Percentiles rank a stretch among this genome's conserved stretches.
Conservation (phyloP, 2,113 vertebrate species). For the Manacus vitellinus region DNA sequence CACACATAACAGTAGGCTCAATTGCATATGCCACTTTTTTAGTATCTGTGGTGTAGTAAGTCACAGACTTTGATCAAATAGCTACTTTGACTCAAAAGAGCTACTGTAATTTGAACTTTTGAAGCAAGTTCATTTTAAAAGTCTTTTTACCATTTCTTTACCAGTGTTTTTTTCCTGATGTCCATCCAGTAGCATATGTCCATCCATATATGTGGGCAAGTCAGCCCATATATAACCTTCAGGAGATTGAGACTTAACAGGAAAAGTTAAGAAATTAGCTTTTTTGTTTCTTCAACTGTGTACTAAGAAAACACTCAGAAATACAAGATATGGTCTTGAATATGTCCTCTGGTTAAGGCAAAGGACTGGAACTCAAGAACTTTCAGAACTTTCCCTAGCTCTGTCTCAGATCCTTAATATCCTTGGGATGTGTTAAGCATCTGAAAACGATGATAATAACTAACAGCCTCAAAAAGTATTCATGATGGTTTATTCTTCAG, state of each 20-base stretch:
- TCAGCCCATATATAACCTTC: not conserved
- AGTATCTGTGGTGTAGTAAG: not conserved
- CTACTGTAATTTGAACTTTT: not conserved
- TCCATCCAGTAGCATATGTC: not conserved
- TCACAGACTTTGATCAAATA: not conserved
- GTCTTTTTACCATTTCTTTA: not conserved
- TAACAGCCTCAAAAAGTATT: not conserved
- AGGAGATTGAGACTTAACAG: not conserved
- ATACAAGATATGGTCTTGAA: not conserved
- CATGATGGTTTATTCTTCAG: not conserved
- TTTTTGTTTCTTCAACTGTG: not conserved
- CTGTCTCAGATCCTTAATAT: not conserved
- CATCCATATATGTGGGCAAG: no score
- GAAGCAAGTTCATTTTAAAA: not conserved
- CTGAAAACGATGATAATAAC: not conserved
- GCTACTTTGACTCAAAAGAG: not conserved
- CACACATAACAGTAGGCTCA: not conserved
- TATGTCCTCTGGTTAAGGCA: not conserved
- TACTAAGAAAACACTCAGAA: not conserved
- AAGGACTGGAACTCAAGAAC: not conserved
- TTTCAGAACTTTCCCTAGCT: not conserved
- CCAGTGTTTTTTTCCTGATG: not conserved
- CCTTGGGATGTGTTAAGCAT: not conserved
- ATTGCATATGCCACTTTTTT: rapidly evolving
- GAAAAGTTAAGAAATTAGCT: not conserved